Conservation (phyloP, 1,140 invertebrate genomes). For the Patella vulgata region DNA sequence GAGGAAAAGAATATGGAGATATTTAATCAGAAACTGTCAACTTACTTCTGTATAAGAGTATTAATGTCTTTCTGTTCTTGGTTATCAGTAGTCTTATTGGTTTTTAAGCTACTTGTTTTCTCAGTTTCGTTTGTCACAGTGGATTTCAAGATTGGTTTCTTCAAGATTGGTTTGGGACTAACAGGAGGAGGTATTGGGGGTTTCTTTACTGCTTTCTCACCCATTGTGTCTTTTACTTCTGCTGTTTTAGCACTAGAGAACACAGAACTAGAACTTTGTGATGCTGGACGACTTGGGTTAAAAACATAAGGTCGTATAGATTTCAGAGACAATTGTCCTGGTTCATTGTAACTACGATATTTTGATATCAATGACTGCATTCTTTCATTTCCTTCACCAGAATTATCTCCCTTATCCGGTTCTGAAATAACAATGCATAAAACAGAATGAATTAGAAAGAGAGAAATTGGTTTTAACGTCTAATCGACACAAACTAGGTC, state of each 20-base stretch:
- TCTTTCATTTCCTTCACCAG: constrained; percentile 39
- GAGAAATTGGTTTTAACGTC: not conserved
- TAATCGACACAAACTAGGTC: too few relatives aligned
- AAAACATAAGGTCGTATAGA: constrained; percentile 43
- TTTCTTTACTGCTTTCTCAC: not conserved
- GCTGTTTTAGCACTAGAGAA: constrained; percentile 1
- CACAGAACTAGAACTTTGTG: not conserved
- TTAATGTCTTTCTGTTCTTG: constrained; percentile 46
- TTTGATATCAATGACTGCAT: constrained; percentile 55
- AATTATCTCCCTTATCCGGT: constrained; percentile 27
- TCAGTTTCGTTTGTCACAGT: not conserved
- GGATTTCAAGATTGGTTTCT: not conserved
- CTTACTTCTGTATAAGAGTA: constrained; percentile 50
- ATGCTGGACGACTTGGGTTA: constrained; percentile 19
- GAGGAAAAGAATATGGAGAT: too few relatives aligned
- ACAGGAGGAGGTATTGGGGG: not conserved
- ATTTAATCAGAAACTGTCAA: too few relatives aligned
- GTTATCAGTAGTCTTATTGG: constrained; percentile 13
- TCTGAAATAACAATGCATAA: constrained; percentile 11
- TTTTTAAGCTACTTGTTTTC: not conserved
- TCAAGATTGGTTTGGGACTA: constrained; percentile 1
- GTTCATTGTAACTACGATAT: constrained; percentile 49
- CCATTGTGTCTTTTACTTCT: not conserved
- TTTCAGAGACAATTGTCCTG: constrained; percentile 29
- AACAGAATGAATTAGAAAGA: not conserved